Percentiles rank a stretch among this genome's conserved stretches.
These are phyloP conservation scores for Bactericera cockerelli DNA, from an alignment of 1,140 invertebrate species.

Conservation along the genomic window DNA sequence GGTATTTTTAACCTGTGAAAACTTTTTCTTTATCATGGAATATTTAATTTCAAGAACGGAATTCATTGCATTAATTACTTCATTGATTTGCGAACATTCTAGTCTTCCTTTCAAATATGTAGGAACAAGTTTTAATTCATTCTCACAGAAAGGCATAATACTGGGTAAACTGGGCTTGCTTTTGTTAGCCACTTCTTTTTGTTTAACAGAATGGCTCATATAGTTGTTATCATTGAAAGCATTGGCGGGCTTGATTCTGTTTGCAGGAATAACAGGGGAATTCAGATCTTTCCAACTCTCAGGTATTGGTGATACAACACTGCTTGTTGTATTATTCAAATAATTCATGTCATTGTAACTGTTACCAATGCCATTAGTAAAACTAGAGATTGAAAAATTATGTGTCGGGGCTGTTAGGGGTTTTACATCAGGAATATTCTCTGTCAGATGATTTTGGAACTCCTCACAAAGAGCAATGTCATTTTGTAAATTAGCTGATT, in stretches of 20 bases:
- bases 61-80: neutral
- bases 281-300: conserved; percentile 5
- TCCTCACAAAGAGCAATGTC: neutral
- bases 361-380: neutral
- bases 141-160: neutral
- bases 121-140: conserved; percentile 4
- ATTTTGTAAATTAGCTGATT: neutral
- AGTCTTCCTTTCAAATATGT: neutral
- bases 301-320: neutral
- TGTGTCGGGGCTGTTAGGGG: no score
- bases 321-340: neutral
- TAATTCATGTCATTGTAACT: neutral
- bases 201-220: no score
- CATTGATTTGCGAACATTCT: neutral
- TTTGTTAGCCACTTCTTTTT: no score
- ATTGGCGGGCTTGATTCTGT: no score
- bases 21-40: neutral
- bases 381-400: neutral
- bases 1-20: neutral
- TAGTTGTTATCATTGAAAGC: no score
- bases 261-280: neutral
- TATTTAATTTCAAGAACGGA: neutral
- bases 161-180: no score
- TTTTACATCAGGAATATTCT: neutral
- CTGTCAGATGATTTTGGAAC: neutral